Evolutionary conservation across 2,113 vertebrate species (phyloP).

Genomic region (Daphoenositta chrysoptera): DNA sequence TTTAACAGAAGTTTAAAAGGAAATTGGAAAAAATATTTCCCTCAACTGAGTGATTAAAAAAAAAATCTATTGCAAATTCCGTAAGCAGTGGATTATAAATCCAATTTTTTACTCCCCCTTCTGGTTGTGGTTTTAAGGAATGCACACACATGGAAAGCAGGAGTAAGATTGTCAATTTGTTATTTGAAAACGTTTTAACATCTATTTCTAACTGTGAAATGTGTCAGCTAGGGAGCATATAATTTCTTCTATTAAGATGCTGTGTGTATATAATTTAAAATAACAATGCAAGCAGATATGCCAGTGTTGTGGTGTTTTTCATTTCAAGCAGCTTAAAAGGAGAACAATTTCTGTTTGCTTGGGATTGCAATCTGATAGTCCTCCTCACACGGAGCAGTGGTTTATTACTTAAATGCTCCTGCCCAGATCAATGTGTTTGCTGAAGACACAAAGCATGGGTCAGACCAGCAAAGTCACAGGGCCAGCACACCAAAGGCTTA

Average conservation of each 20-base stretch:
- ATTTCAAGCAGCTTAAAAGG: not conserved
- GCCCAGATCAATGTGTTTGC: not conserved
- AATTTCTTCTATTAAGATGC: conserved; percentile 49
- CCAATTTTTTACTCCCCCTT: not conserved
- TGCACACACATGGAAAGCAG: not conserved
- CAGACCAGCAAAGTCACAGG: not conserved
- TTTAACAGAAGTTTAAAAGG: conserved; percentile 18
- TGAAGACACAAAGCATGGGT: not conserved
- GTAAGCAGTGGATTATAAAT: conserved; percentile 33
- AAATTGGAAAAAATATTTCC: not conserved
- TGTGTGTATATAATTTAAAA: conserved; percentile 59
- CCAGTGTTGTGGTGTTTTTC: not conserved
- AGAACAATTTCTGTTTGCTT: not conserved
- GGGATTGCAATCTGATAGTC: not conserved
- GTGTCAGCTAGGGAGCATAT: conserved; percentile 58
- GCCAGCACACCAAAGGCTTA: not conserved
- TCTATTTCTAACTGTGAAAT: conserved; percentile 72
- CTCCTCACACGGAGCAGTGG: not conserved
- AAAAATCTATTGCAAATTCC: not conserved
- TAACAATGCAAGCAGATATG: conserved; percentile 47
- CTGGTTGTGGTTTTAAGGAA: conserved; percentile 26
- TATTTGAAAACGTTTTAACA: conserved; percentile 68
- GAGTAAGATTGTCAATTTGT: conserved; percentile 55
- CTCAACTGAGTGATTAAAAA: conserved; percentile 33
- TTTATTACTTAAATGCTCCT: not conserved